phyloP scores from a whole-genome alignment of 1,140 invertebrate genomes.

The Brachionus rotundiformis region DNA sequence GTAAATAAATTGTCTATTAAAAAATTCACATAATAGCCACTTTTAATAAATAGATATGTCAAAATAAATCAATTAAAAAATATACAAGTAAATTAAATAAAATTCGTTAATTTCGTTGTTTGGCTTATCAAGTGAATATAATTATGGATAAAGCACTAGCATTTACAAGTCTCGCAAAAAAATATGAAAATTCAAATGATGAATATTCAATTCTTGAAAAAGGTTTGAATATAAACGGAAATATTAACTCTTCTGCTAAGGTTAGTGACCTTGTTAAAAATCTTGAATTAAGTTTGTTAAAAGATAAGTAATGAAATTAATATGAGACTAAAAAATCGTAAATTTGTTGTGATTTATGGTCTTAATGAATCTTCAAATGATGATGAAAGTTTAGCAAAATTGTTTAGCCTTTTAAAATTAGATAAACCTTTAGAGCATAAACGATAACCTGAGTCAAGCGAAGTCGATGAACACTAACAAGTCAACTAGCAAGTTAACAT shows the following conservation, averaged over 20 bases:
- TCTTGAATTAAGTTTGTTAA: not conserved
- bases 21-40: too few relatives aligned
- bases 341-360: not conserved
- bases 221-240: not conserved
- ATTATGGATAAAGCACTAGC: not conserved
- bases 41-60: too few relatives aligned
- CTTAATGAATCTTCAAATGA: not conserved
- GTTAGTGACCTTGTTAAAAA: not conserved
- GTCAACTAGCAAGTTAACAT: too few relatives aligned
- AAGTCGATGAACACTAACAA: too few relatives aligned
- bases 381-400: not conserved
- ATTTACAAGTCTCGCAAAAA: not conserved
- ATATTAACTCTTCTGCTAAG: not conserved
- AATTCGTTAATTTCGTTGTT: too few relatives aligned
- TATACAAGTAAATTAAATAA: too few relatives aligned
- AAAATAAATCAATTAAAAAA: too few relatives aligned
- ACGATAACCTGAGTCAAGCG: too few relatives aligned
- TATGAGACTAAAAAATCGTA: not conserved
- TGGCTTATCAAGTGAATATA: too few relatives aligned
- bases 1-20: too few relatives aligned
- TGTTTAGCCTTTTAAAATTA: not conserved
- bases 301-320: slow-evolving; percentile 1
- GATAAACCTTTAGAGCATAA: too few relatives aligned
- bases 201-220: not conserved
- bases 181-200: not conserved